phyloP scores from a whole-genome alignment of 2,888 invertebrate genomes.

The Microchrysa polita region DNA sequence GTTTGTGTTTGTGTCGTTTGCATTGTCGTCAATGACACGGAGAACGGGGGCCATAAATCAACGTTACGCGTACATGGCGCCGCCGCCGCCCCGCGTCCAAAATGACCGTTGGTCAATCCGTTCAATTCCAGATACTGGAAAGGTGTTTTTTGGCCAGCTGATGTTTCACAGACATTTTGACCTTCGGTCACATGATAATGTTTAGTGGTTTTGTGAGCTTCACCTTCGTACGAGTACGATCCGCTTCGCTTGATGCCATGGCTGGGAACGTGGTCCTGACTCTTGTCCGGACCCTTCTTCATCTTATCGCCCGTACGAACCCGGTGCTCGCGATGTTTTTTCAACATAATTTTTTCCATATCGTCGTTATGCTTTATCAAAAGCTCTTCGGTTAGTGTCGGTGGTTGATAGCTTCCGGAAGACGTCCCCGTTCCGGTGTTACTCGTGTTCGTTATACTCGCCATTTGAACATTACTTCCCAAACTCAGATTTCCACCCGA shows the following conservation, averaged over 20 bases:
- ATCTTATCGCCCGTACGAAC: conserved; percentile 65
- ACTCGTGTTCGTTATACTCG: conserved; percentile 66
- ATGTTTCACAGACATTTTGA: conserved; percentile 51
- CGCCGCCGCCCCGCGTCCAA: too few species aligned
- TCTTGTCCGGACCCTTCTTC: conserved; percentile 60
- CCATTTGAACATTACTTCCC: conserved; percentile 68
- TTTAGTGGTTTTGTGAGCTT: conserved; percentile 68
- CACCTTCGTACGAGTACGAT: conserved; percentile 71
- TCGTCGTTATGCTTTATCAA: conserved; percentile 79
- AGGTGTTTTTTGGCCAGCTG: too few species aligned
- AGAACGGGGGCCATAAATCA: conserved; percentile 71
- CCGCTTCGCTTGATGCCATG: conserved; percentile 73
- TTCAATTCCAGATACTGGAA: conserved; percentile 50
- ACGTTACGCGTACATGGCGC: conserved; percentile 57
- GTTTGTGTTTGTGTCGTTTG: conserved; percentile 55
- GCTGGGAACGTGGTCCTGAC: conserved; percentile 58
- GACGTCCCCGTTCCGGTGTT: conserved; percentile 63
- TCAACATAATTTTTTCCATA: conserved; percentile 83
- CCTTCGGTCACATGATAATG: conserved; percentile 63
- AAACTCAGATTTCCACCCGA: conserved; percentile 71
- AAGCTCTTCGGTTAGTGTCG: conserved; percentile 70
- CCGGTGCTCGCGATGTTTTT: conserved; percentile 73
- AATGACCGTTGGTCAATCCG: conserved; percentile 9
- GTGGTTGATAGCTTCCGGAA: conserved; percentile 64
- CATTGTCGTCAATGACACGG: conserved; percentile 64